phyloP scores from a whole-genome alignment of 2,888 invertebrate genomes.

The Cataglyphis livida region DNA sequence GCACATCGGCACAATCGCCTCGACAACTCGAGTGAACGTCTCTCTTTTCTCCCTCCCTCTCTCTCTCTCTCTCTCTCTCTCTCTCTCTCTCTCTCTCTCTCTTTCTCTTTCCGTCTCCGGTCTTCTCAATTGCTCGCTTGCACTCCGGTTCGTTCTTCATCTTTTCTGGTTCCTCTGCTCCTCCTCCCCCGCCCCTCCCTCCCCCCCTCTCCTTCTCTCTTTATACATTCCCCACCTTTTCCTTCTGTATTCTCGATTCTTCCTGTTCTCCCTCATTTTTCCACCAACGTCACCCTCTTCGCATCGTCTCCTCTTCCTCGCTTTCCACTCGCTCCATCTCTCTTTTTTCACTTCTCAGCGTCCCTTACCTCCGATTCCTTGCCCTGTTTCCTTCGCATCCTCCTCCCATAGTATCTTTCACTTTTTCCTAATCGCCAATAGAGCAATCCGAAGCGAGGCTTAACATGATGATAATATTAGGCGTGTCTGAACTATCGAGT shows the following conservation, averaged over 20 bases:
- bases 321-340: conserved; percentile 20
- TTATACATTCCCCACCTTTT: conserved; percentile 40
- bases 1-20: conserved; percentile 79
- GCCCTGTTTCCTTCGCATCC: conserved; percentile 66
- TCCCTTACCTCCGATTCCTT: conserved; percentile 35
- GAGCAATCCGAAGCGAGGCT: conserved; percentile 60
- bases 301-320: conserved; percentile 64
- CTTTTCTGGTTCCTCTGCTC: conserved; percentile 5
- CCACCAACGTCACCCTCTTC: conserved; percentile 71
- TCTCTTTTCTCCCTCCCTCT: conserved; percentile 59
- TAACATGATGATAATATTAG: conserved; percentile 42
- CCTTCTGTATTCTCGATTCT: conserved; percentile 48
- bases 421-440: conserved; percentile 70
- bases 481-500: conserved; percentile 61
- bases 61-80: conserved; percentile 44
- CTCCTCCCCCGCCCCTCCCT: neutral
- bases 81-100: conserved; percentile 46
- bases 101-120: conserved; percentile 32
- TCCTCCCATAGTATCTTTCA: conserved; percentile 69
- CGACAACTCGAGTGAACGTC: conserved; percentile 76
- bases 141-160: conserved; percentile 40
- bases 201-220: conserved; percentile 9
- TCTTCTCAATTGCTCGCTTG: conserved; percentile 46
- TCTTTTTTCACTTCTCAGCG: conserved; percentile 43
- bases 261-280: conserved; percentile 73